phyloP scores from a whole-genome alignment of 1,140 invertebrate genomes.

The Copidosoma floridanum region DNA sequence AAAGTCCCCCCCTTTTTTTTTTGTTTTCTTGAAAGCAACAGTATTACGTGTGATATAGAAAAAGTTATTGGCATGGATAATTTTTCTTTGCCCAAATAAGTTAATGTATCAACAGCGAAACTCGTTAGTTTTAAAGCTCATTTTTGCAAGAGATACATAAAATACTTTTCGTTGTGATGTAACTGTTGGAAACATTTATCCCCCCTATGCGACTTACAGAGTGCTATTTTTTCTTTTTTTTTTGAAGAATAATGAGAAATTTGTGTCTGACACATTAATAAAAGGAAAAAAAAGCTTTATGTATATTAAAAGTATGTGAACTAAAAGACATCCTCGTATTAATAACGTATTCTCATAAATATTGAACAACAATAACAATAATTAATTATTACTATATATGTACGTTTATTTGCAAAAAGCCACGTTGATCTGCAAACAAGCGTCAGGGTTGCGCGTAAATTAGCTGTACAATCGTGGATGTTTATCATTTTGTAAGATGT shows the following conservation, averaged over 20 bases:
- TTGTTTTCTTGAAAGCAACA: too few relatives aligned
- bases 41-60: not conserved
- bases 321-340: conserved; percentile 19
- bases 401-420: conserved; percentile 1
- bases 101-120: conserved; percentile 6
- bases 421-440: not conserved
- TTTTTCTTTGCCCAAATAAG: not conserved
- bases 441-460: not conserved
- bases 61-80: not conserved
- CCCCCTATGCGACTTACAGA: conserved; percentile 23
- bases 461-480: not conserved
- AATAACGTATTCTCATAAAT: too few relatives aligned
- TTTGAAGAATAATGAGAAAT: too few relatives aligned
- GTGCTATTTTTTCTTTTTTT: conserved; percentile 27
- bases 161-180: not conserved
- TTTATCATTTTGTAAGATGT: not conserved
- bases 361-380: not conserved
- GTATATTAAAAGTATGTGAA: too few relatives aligned
- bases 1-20: conserved; percentile 13
- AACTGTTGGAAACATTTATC: not conserved
- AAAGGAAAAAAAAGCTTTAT: too few relatives aligned
- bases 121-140: not conserved
- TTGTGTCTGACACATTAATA: too few relatives aligned
- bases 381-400: not conserved
- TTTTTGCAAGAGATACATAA: not conserved